Evolutionary conservation across 2,888 invertebrate species (phyloP), one percentile per base, ranked within the genome.

Genomic region (Paralinhomoeus sp.): DNA sequence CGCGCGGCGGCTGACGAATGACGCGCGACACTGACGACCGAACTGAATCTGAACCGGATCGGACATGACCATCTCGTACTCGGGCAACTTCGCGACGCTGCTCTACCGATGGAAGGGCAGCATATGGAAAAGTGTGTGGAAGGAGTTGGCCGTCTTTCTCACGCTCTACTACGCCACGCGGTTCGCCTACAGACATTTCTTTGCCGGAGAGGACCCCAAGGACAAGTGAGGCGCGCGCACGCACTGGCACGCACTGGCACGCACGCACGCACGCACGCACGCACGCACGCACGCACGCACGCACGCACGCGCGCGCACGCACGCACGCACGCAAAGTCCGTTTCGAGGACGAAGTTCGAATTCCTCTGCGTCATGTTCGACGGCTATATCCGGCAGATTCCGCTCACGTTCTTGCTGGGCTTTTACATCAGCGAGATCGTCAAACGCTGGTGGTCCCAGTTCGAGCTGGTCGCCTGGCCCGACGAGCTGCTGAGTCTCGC

Each of bases 371-470:
- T 41, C 2, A 22, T 35, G 20, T 45, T 45, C 42, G 27, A 47
- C 33, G 42, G 23, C 3, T 47, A 44, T 27, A 34, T 36, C 7
- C 38, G 24, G n/a, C 34, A 37, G 21, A 47, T 47, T 9, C 47
- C 44, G 5, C 18, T 47, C 9, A 42, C 40, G 12, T 40, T 46
- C 33, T 22, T 47, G n/a, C 45, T 47, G 13, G 47, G 39, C n/a
- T 43, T 45, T 24, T 47, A 45, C 41, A 37, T 47, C 15, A 15
- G 21, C 12, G 31, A 24, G 5, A 42, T 47, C 23, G 41, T 44
- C 7, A 40, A 31, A 9, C 35, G 47, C 15, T 47, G 47, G 47
- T 47, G 47, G 47, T 47, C 17, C 42, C n/a, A n/a, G n/a, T n/a
- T n/a, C n/a, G n/a, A n/a, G n/a, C n/a, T n/a, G n/a, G n/a, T n/a